Conservation (phyloP, 64 coral and sea anemone genomes). For the Montipora cactus region DNA sequence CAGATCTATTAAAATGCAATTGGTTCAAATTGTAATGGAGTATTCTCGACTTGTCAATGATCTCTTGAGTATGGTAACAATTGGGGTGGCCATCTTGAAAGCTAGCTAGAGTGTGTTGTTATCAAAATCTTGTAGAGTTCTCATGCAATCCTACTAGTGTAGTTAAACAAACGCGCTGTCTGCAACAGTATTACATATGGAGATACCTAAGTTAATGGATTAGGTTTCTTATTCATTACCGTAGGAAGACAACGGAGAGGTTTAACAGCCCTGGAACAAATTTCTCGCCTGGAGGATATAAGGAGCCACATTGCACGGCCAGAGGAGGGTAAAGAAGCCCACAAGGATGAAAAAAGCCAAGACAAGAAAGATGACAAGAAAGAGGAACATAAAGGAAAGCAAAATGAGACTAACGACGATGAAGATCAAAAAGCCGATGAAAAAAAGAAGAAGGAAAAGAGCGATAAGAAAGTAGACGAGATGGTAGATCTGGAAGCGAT, state of each 20-base stretch:
- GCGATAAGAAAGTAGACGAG: neutral
- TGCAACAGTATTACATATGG: too few species aligned
- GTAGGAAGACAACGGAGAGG: neutral
- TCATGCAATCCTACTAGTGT: too few species aligned
- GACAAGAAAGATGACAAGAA: conserved; percentile 16
- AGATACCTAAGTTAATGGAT: too few species aligned
- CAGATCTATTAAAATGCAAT: too few species aligned
- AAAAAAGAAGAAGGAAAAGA: neutral
- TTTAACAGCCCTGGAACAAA: conserved; percentile 35
- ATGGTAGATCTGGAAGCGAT: conserved; percentile 13
- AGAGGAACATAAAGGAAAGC: neutral
- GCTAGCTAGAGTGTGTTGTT: too few species aligned
- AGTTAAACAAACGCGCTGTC: too few species aligned
- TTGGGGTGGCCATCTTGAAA: too few species aligned
- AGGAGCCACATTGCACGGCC: conserved; percentile 61
- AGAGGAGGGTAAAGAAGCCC: neutral
- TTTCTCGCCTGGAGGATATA: conserved; percentile 50
- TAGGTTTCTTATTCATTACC: neutral
- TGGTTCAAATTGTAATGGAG: too few species aligned
- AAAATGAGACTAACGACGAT: conserved; percentile 30
- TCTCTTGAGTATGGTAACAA: too few species aligned
- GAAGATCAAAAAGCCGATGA: conserved; percentile 13
- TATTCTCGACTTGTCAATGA: too few species aligned
- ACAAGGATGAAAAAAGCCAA: conserved; percentile 18
- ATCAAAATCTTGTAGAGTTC: too few species aligned